phyloP scores from a whole-genome alignment of 2,797 vertebrate genomes.

The Cyprinodon diabolis region DNA sequence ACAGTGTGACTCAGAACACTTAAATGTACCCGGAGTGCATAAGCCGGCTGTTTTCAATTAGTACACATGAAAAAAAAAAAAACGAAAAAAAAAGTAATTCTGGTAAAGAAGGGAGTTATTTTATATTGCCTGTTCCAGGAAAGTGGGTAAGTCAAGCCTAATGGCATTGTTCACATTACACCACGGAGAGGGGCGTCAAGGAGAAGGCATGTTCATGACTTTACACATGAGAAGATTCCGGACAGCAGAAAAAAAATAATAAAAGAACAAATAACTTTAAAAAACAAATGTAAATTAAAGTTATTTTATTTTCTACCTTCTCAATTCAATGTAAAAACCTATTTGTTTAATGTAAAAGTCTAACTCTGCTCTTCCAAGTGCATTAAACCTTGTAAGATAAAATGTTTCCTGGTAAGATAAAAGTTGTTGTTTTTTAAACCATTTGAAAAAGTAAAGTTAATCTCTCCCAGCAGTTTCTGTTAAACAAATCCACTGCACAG shows the following conservation, averaged over 20 bases:
- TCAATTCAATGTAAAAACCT: not conserved
- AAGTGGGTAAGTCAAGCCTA: conserved; percentile 69
- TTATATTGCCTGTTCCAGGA: conserved; percentile 74
- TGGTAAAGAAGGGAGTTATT: conserved; percentile 70
- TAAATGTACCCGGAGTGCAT: conserved; percentile 60
- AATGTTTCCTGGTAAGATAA: not conserved
- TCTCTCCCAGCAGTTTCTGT: not conserved
- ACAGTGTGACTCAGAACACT: conserved; percentile 60
- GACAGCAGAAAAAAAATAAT: conserved; percentile 2
- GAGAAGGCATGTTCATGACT: conserved; percentile 35
- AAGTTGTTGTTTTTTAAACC: not conserved
- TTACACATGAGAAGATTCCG: conserved; percentile 24
- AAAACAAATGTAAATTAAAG: not conserved
- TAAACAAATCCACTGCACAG: not conserved
- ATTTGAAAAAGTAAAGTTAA: not conserved
- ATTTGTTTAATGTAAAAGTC: not conserved
- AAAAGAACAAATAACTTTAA: not conserved
- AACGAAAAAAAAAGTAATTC: conserved; percentile 58
- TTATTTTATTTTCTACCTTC: not conserved
- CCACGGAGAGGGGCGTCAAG: conserved; percentile 44
- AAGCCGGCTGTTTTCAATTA: conserved; percentile 74
- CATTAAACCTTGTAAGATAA: not conserved
- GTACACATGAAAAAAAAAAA: conserved; percentile 41
- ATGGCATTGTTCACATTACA: conserved; percentile 71
- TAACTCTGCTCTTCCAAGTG: not conserved